Conservation (phyloP, 1,140 invertebrate species). For the Apis florea region DNA sequence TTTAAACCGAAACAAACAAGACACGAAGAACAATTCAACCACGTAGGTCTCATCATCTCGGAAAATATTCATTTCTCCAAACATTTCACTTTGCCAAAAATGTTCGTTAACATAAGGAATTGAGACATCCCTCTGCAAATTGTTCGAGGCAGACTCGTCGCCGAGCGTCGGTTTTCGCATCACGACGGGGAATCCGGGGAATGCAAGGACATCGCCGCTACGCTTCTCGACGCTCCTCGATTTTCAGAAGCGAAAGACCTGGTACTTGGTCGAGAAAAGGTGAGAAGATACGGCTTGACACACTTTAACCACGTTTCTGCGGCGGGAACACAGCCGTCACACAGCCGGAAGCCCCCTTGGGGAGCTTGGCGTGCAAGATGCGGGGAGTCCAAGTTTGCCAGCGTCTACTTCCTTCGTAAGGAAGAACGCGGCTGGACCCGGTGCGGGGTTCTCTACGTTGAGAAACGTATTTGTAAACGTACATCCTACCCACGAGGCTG, state of each 20-base stretch:
- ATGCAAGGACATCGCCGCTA: constrained; percentile 10
- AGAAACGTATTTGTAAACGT: constrained; percentile 71
- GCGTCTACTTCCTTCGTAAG: constrained; percentile 59
- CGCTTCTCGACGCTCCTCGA: background rate
- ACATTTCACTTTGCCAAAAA: background rate
- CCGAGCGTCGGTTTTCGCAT: too few species aligned
- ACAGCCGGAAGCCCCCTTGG: constrained; percentile 47
- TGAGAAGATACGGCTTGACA: constrained; percentile 40
- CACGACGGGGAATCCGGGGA: constrained; percentile 12
- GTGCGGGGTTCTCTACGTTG: constrained; percentile 33
- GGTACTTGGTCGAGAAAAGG: constrained; percentile 32
- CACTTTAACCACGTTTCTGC: constrained; percentile 53
- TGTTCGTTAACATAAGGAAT: background rate
- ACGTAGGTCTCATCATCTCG: too few species aligned
- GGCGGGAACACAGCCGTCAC: constrained; percentile 33
- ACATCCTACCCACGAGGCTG: constrained; percentile 59
- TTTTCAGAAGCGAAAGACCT: constrained; percentile 10
- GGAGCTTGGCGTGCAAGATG: constrained; percentile 48
- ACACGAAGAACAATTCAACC: too few species aligned
- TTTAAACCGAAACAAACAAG: too few species aligned
- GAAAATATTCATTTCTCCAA: too few species aligned
- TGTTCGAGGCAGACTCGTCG: constrained; percentile 3
- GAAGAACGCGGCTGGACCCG: constrained; percentile 39
- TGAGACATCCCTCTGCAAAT: background rate
- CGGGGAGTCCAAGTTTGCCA: constrained; percentile 59